Percentiles rank a stretch among this genome's conserved stretches.
Evolutionary conservation across 2,797 vertebrate species (phyloP).

Genomic region (Neopelma chrysocephalum): DNA sequence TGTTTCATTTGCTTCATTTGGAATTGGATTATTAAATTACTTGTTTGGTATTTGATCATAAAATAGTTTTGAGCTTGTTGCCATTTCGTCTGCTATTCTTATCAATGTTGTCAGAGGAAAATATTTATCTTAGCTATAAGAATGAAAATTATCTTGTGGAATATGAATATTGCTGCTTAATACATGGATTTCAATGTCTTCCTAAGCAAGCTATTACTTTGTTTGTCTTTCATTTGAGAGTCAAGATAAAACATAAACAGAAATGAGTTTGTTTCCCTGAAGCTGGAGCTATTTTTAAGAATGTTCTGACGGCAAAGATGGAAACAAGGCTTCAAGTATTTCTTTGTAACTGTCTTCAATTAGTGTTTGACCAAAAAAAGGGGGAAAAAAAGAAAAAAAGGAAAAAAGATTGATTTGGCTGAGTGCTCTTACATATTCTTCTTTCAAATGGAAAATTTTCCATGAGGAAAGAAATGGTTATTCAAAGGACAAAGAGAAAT

Average conservation of each 20-base stretch:
- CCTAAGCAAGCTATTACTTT: not conserved
- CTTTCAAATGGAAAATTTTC: not conserved
- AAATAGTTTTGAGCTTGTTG: not conserved
- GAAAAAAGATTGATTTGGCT: not conserved
- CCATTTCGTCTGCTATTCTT: not conserved
- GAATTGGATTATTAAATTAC: conserved; percentile 3
- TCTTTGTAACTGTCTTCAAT: not conserved
- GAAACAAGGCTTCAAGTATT: not conserved
- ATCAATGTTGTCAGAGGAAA: not conserved
- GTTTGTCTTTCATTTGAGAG: conserved; percentile 22
- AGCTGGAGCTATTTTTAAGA: conserved; percentile 11
- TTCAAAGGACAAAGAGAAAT: not conserved
- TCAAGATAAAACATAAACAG: conserved; percentile 15
- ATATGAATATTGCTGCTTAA: conserved; percentile 22
- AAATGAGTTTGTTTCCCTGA: conserved; percentile 7
- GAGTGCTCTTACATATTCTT: not conserved
- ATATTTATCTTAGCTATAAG: conserved; percentile 12
- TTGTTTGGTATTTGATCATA: not conserved
- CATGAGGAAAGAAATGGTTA: not conserved
- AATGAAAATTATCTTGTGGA: conserved; percentile 23
- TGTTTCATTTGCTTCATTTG: not conserved
- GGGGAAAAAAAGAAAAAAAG: fast-evolving
- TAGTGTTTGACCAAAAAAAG: not conserved
- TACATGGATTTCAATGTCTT: not conserved
- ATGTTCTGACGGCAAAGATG: not conserved